Percentiles rank a stretch among this genome's conserved stretches.
Evolutionary conservation across 2,888 invertebrate genomes (phyloP).

Genomic region (Calephelis perditalis): DNA sequence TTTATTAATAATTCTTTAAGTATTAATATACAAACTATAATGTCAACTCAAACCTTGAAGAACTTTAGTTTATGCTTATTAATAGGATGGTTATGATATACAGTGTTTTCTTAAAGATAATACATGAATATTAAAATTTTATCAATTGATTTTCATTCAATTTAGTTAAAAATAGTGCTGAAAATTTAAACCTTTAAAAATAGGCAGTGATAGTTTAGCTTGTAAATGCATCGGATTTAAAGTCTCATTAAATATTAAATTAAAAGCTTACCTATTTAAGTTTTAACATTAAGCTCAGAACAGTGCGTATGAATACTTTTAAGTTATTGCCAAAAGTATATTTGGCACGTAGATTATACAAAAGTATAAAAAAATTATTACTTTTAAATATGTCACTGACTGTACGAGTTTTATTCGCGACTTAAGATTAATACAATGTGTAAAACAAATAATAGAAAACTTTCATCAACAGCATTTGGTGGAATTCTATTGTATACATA

Average conservation of each 20-base stretch:
- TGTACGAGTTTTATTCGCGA: neutral
- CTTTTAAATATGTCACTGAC: neutral
- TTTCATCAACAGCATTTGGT: too few species aligned
- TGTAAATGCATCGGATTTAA: conserved; percentile 41
- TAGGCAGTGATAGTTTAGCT: conserved; percentile 28
- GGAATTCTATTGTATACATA: too few species aligned
- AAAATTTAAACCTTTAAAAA: conserved; percentile 19
- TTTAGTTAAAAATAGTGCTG: conserved; percentile 5
- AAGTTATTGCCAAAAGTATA: conserved; percentile 44
- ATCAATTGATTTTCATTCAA: too few species aligned
- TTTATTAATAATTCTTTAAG: too few species aligned
- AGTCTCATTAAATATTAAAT: conserved; percentile 35
- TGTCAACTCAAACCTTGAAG: too few species aligned
- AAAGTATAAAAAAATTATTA: conserved; percentile 10
- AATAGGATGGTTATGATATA: too few species aligned
- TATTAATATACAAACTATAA: too few species aligned
- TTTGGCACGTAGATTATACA: conserved; percentile 18
- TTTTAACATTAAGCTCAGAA: conserved; percentile 48
- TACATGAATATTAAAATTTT: too few species aligned
- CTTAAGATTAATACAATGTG: too few species aligned
- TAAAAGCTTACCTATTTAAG: conserved; percentile 31
- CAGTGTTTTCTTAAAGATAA: too few species aligned
- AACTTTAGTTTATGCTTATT: too few species aligned
- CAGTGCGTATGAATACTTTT: conserved; percentile 45
- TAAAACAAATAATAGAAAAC: too few species aligned